These are phyloP conservation scores for Drosophila imparisetae DNA, from an alignment of 2,888 invertebrate genomes.

Conservation along the genomic window DNA sequence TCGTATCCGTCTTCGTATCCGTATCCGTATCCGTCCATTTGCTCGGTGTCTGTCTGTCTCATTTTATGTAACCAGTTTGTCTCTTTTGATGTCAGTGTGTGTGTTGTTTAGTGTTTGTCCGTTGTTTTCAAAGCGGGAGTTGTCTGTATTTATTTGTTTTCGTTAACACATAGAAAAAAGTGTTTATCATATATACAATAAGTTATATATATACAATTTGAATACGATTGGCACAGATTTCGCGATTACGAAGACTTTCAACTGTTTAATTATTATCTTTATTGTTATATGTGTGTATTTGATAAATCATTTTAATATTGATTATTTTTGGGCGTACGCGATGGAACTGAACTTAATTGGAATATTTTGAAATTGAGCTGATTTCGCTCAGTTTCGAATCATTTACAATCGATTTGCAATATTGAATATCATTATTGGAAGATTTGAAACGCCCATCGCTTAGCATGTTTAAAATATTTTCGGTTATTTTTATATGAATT, in stretches of 20 bases:
- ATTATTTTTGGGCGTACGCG: conserved; percentile 23
- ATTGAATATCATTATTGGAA: background rate
- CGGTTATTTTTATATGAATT: conserved; percentile 13
- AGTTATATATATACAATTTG: conserved; percentile 56
- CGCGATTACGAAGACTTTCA: conserved; percentile 53
- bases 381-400: conserved; percentile 33
- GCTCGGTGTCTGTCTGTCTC: background rate
- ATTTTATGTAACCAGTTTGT: conserved; percentile 6
- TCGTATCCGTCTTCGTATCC: background rate
- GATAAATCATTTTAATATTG: conserved; percentile 18
- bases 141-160: conserved; percentile 11
- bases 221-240: conserved; percentile 84
- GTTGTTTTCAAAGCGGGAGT: conserved; percentile 30
- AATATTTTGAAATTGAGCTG: conserved; percentile 15
- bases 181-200: conserved; percentile 59
- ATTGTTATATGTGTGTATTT: conserved; percentile 26
- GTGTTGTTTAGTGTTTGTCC: background rate
- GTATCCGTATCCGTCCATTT: background rate
- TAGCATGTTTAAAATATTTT: conserved; percentile 7
- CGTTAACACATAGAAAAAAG: conserved; percentile 65
- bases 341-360: conserved; percentile 7
- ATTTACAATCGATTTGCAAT: background rate
- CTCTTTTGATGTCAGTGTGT: background rate
- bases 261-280: conserved; percentile 40
- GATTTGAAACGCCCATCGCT: conserved; percentile 14